These are phyloP conservation scores for Octopus sinensis DNA, from an alignment of 1,140 invertebrate genomes.

Conservation along the genomic window DNA sequence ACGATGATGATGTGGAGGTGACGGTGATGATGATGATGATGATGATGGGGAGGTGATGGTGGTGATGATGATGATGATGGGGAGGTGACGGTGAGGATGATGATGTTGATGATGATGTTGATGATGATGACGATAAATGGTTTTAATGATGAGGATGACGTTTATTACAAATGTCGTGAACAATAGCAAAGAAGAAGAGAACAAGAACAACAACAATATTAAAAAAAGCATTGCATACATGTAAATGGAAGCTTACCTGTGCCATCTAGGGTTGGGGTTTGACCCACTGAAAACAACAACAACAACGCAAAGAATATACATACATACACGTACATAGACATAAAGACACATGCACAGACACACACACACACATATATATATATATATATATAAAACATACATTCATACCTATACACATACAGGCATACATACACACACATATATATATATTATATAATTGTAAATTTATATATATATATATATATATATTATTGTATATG, in stretches of 20 bases:
- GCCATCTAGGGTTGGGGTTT: neutral
- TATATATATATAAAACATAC: too few relatives aligned
- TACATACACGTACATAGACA: too few relatives aligned
- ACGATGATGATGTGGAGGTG: too few relatives aligned
- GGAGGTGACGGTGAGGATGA: neutral
- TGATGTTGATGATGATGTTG: neutral
- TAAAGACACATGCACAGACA: too few relatives aligned
- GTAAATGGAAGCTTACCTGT: neutral
- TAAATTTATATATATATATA: neutral
- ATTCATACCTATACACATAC: neutral
- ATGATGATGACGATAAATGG: neutral
- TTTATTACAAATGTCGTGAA: too few relatives aligned
- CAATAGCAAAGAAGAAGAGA: too few relatives aligned
- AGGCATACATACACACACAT: neutral
- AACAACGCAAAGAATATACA: too few relatives aligned
- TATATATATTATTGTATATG: neutral
- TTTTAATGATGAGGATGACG: too few relatives aligned
- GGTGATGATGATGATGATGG: neutral
- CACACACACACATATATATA: too few relatives aligned
- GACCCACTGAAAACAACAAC: neutral
- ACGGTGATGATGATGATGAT: neutral
- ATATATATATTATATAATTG: neutral
- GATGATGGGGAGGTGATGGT: neutral
- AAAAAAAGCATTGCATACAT: too few relatives aligned
- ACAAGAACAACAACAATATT: too few relatives aligned